A percentile compares a stretch with the other conserved stretches of the same genome.
These are phyloP conservation scores for Eurystomus glaucurus DNA, from an alignment of 2,797 vertebrate species.

Conservation along the genomic window DNA sequence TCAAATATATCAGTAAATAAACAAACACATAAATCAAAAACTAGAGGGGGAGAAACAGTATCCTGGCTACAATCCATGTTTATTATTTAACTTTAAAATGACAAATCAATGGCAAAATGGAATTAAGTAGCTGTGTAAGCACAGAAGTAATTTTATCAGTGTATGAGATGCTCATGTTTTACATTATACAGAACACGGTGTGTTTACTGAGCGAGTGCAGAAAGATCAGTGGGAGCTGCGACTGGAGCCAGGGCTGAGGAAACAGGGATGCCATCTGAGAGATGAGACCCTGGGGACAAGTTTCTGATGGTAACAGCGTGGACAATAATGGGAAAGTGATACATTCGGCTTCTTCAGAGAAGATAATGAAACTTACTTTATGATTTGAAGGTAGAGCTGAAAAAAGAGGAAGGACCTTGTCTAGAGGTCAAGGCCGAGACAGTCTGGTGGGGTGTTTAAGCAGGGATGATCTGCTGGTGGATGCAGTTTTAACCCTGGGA, in stretches of 20 bases:
- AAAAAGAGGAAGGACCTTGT: slow-evolving; percentile 3
- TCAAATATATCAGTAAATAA: slow-evolving; percentile 75
- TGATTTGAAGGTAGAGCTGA: background rate
- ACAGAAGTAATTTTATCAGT: slow-evolving; percentile 33
- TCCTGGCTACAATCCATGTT: slow-evolving; percentile 67
- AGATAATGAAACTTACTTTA: background rate
- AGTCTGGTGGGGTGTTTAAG: background rate
- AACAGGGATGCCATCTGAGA: background rate
- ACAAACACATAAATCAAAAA: slow-evolving; percentile 65
- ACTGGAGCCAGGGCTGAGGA: background rate
- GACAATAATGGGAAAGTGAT: background rate
- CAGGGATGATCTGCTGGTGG: background rate
- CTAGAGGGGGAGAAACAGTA: background rate
- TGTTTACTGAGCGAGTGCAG: background rate
- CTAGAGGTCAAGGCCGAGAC: slow-evolving; percentile 1
- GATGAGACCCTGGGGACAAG: background rate
- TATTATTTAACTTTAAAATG: slow-evolving; percentile 79
- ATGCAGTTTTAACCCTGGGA: background rate
- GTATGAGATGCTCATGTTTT: background rate
- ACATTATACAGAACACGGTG: background rate
- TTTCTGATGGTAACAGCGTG: background rate
- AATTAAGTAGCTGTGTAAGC: slow-evolving; percentile 62
- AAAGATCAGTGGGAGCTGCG: background rate
- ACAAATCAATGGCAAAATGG: slow-evolving; percentile 70
- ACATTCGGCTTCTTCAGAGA: background rate